Evolutionary conservation across 2,797 vertebrate genomes (phyloP).

Genomic region (Hypotaenidia philippensis): DNA sequence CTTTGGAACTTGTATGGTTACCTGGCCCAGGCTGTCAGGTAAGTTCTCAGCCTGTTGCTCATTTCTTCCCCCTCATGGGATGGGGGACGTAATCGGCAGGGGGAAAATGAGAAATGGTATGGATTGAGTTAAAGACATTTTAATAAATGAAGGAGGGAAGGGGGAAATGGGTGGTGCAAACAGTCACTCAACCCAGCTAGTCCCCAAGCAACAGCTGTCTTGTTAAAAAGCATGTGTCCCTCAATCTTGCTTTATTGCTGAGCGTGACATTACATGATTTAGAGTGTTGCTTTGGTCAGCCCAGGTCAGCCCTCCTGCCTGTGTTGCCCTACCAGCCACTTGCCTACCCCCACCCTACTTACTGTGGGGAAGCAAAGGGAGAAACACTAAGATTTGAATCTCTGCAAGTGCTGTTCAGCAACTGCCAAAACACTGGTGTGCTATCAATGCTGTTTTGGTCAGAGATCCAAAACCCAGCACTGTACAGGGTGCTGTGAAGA

Average conservation of each 20-base stretch:
- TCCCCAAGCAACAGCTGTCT: not conserved
- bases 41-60: fast-evolving
- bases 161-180: not conserved
- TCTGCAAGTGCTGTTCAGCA: not conserved
- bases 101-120: not conserved
- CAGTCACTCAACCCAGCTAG: not conserved
- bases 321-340: not conserved
- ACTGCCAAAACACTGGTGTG: not conserved
- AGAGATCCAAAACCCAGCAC: not conserved
- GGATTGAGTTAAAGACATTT: not conserved
- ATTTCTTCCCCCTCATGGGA: not conserved
- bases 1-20: not conserved
- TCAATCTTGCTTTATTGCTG: not conserved
- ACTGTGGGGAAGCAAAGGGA: not conserved
- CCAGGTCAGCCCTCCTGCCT: not conserved
- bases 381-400: not conserved
- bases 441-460: not conserved
- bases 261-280: fast-evolving
- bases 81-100: not conserved
- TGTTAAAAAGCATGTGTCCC: not conserved
- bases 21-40: not conserved
- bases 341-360: not conserved
- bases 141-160: not conserved
- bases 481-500: not conserved
- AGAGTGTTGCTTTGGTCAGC: not conserved